phyloP scores from a whole-genome alignment of 2,888 invertebrate genomes.

The Crioceris asparagi region DNA sequence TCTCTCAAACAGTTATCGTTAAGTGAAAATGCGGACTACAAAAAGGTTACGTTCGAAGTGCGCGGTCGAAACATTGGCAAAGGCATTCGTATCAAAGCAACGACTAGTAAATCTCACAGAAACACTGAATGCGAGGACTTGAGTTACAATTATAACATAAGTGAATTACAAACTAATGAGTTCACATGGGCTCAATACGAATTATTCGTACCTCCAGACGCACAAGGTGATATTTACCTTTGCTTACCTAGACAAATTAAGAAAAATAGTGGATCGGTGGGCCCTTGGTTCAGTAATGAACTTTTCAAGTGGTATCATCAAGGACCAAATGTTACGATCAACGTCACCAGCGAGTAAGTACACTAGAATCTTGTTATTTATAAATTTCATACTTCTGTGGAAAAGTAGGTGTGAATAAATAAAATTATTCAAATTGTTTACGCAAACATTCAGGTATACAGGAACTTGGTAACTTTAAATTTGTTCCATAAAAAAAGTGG shows the following conservation, averaged over 20 bases:
- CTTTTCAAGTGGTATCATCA: constrained; percentile 42
- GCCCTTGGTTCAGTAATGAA: constrained; percentile 31
- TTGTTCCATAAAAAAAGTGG: too few relatives aligned
- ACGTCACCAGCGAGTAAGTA: constrained; percentile 16
- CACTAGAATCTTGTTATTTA: too few relatives aligned
- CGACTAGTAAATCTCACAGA: constrained; percentile 25
- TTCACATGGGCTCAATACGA: constrained; percentile 25
- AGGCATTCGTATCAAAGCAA: constrained; percentile 29
- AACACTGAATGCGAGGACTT: constrained; percentile 27
- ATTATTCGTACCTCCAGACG: constrained; percentile 27
- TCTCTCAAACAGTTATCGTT: constrained; percentile 17
- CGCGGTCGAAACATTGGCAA: constrained; percentile 30
- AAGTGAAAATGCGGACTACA: constrained; percentile 24
- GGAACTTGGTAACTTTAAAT: too few relatives aligned
- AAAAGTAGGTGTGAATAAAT: too few relatives aligned
- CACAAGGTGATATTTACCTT: constrained; percentile 30
- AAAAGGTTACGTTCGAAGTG: constrained; percentile 31
- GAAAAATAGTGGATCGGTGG: constrained; percentile 37
- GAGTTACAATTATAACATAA: constrained; percentile 26
- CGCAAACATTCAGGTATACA: not conserved
- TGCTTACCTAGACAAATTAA: constrained; percentile 29
- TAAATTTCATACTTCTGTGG: too few relatives aligned
- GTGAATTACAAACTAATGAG: constrained; percentile 23
- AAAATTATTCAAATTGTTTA: too few relatives aligned
- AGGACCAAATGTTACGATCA: constrained; percentile 39